phyloP scores from a whole-genome alignment of 2,888 invertebrate genomes.

The Atrina japonica region DNA sequence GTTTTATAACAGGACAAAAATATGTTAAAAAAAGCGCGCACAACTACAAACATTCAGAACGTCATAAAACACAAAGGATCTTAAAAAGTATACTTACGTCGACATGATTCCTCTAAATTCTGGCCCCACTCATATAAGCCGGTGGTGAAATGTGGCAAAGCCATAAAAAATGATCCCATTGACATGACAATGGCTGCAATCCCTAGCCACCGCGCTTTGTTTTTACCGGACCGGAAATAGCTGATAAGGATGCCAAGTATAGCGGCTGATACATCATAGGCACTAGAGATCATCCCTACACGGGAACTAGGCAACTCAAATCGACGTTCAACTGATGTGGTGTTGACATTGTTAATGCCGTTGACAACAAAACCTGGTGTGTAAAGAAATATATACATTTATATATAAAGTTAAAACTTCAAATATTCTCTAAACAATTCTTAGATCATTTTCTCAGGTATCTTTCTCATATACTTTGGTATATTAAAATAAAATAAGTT shows the following conservation, averaged over 20 bases:
- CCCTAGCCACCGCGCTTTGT: conserved; percentile 86
- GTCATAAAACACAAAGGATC: no score
- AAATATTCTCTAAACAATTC: no score
- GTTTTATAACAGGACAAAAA: no score
- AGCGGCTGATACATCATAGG: conserved; percentile 77
- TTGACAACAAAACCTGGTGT: conserved; percentile 77
- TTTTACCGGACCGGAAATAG: conserved; percentile 66
- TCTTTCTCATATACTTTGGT: no score
- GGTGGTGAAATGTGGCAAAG: conserved; percentile 90
- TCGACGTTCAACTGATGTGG: conserved; percentile 75
- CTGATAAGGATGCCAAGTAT: conserved; percentile 73
- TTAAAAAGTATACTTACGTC: conserved; percentile 36
- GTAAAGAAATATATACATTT: background rate
- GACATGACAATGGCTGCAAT: conserved; percentile 89
- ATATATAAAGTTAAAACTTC: background rate
- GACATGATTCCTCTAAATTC: conserved; percentile 51
- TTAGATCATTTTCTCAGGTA: no score
- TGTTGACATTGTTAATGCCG: conserved; percentile 77
- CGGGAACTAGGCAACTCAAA: conserved; percentile 74
- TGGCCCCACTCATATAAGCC: conserved; percentile 83
- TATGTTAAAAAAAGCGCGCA: no score
- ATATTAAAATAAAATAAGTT: no score
- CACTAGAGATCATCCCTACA: conserved; percentile 76
- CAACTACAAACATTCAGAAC: no score
- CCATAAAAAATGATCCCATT: conserved; percentile 86